A percentile compares a stretch with the other conserved stretches of the same genome.
These are phyloP conservation scores for Xyrichtys novacula DNA, from an alignment of 2,797 vertebrate genomes.

Conservation along the genomic window DNA sequence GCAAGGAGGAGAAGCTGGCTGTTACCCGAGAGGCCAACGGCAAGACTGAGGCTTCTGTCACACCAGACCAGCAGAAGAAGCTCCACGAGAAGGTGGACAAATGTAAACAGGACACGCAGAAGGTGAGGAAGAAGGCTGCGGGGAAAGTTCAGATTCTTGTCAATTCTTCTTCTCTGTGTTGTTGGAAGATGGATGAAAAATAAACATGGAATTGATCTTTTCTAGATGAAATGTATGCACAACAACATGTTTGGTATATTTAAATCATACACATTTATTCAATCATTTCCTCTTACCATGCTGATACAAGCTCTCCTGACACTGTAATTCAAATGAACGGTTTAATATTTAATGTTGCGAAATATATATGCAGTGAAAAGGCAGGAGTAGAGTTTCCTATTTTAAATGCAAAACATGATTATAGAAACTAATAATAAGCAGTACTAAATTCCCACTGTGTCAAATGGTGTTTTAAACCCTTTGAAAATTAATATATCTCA, in stretches of 20 bases:
- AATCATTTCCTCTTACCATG: not conserved
- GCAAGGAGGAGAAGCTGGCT: constrained; percentile 97
- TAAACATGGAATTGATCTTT: not conserved
- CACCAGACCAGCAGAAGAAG: constrained; percentile 96
- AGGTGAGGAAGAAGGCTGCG: constrained; percentile 82
- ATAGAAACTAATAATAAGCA: not conserved
- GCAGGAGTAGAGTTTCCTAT: not conserved
- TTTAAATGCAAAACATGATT: not conserved
- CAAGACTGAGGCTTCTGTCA: constrained; percentile 94
- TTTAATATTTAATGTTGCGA: not conserved
- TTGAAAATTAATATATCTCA: too few species aligned
- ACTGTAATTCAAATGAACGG: not conserved
- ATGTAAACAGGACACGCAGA: constrained; percentile 94
- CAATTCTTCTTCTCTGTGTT: too few species aligned
- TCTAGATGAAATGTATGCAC: not conserved
- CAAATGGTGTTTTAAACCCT: too few species aligned
- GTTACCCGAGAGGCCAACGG: constrained; percentile 93
- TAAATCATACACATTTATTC: not conserved
- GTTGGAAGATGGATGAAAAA: not conserved
- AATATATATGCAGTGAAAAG: not conserved
- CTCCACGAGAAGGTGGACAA: constrained; percentile 98
- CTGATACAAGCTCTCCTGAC: not conserved
- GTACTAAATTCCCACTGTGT: not conserved
- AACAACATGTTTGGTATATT: not conserved
- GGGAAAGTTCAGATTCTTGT: too few species aligned